Percentiles rank a stretch among this genome's conserved stretches.
phyloP scores from a whole-genome alignment of 2,113 vertebrate genomes.

The Coreoperca whiteheadi region DNA sequence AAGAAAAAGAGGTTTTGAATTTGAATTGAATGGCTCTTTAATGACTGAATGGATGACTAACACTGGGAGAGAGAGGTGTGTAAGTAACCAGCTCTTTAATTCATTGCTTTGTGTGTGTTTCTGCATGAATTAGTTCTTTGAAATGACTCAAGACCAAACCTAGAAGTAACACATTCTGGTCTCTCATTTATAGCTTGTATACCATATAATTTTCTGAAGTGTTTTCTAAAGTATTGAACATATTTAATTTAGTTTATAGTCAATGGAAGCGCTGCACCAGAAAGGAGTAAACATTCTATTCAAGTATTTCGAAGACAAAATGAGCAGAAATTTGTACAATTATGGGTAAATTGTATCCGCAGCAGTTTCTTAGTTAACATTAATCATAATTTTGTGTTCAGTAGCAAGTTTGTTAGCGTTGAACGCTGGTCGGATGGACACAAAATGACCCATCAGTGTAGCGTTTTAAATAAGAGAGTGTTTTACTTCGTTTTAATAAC shows the following conservation, averaged over 20 bases:
- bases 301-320: neutral
- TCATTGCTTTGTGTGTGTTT: conserved; percentile 2
- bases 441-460: neutral
- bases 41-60: conserved; percentile 39
- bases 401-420: neutral
- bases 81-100: conserved; percentile 38
- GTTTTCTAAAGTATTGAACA: neutral
- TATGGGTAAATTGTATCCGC: neutral
- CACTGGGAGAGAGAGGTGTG: conserved; percentile 19
- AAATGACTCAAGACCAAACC: neutral
- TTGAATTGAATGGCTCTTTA: conserved; percentile 17
- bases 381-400: neutral
- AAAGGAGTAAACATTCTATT: neutral
- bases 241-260: neutral
- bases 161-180: neutral
- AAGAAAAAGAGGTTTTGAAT: neutral
- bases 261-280: too few relatives aligned
- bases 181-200: neutral
- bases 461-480: neutral
- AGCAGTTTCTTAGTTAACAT: neutral
- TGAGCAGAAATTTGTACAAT: neutral
- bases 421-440: neutral
- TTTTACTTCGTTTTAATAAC: neutral
- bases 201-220: neutral
- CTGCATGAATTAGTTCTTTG: neutral